Conservation (phyloP, 2,888 invertebrate species). For the Minunthozetes semirufus region DNA sequence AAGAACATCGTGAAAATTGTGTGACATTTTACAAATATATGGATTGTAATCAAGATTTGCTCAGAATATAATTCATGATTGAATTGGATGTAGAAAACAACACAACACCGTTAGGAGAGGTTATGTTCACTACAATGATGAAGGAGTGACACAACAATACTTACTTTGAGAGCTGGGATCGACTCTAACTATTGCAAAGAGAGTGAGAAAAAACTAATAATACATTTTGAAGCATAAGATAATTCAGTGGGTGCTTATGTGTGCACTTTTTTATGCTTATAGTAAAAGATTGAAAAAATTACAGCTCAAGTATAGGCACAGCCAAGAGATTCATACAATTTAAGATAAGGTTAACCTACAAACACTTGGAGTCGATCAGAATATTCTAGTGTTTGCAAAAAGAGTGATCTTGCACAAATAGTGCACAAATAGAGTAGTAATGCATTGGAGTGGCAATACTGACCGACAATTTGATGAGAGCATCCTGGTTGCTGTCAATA, state of each 20-base stretch:
- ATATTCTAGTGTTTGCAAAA: no score
- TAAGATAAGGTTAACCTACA: no score
- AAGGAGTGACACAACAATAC: background rate
- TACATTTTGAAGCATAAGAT: conserved; percentile 2
- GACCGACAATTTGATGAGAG: no score
- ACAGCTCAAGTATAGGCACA: no score
- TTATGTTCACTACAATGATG: background rate
- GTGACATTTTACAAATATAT: background rate
- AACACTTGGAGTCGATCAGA: no score
- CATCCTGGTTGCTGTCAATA: no score
- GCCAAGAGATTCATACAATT: no score
- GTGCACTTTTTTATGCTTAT: conserved; percentile 1
- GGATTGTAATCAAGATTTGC: conserved; percentile 5
- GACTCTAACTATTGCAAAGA: background rate
- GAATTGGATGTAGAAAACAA: background rate
- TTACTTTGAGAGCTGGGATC: background rate
- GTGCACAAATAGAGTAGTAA: no score
- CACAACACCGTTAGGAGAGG: background rate
- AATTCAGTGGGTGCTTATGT: conserved; percentile 26
- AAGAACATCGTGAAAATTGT: background rate
- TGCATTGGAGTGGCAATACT: no score
- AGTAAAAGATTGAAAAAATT: no score
- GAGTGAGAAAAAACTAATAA: conserved; percentile 16
- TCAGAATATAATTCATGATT: conserved; percentile 9
- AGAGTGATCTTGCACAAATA: no score